A percentile compares a stretch with the other conserved stretches of the same genome.
These are phyloP conservation scores for Stratiolaelaps scimitus DNA, from an alignment of 1,140 invertebrate genomes.

Conservation along the genomic window DNA sequence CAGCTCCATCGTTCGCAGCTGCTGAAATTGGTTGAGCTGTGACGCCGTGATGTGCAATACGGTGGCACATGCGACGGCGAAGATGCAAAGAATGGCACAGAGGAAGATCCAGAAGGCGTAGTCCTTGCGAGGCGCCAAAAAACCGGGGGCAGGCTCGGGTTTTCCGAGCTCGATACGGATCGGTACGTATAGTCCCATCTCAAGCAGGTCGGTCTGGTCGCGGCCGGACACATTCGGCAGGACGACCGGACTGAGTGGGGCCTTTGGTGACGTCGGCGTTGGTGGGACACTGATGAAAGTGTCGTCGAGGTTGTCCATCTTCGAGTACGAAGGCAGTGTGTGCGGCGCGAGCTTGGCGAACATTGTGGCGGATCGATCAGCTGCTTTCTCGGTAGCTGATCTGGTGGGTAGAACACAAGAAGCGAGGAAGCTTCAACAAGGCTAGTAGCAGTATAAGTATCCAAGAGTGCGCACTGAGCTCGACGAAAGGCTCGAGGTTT, in stretches of 20 bases:
- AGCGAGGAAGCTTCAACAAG: no score
- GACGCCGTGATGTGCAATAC: slow-evolving; percentile 18
- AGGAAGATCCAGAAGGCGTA: slow-evolving; percentile 29
- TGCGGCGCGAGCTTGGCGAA: no score
- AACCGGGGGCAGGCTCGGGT: background rate
- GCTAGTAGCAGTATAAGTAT: no score
- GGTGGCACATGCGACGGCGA: slow-evolving; percentile 22
- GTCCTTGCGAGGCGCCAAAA: slow-evolving; percentile 12
- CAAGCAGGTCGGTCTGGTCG: slow-evolving; percentile 1
- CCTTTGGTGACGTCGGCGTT: slow-evolving; percentile 10
- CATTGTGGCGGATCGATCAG: no score
- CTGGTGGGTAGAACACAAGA: no score
- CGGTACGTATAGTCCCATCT: slow-evolving; percentile 18
- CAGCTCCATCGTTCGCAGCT: slow-evolving; percentile 24
- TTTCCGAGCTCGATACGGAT: slow-evolving; percentile 21
- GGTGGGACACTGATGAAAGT: slow-evolving; percentile 27
- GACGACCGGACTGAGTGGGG: background rate
- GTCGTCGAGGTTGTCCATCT: slow-evolving; percentile 26
- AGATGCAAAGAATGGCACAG: slow-evolving; percentile 24
- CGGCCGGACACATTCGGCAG: background rate
- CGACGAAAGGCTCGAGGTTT: no score
- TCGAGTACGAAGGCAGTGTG: slow-evolving; percentile 16
- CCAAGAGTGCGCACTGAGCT: no score
- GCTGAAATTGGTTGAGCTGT: slow-evolving; percentile 26
- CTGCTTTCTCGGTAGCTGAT: no score